Evolutionary conservation across 1,140 invertebrate species (phyloP).

Genomic region (Rhopalosiphum maidis): DNA sequence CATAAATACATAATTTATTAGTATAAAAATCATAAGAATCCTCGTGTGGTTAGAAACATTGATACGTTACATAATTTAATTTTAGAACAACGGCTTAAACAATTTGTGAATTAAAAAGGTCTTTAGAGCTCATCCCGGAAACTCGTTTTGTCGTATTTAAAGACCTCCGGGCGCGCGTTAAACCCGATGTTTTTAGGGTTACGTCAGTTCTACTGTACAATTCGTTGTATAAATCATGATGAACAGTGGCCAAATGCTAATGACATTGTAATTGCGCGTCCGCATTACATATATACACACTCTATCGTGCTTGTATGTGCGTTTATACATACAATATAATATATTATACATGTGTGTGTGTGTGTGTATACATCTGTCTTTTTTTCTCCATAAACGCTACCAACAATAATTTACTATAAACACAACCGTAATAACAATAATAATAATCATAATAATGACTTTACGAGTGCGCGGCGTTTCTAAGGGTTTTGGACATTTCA

Average conservation of each 20-base stretch:
- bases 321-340: not conserved
- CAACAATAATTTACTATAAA: constrained; percentile 49
- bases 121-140: not conserved
- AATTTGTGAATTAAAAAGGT: constrained; percentile 32
- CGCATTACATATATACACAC: not conserved
- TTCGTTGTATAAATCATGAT: constrained; percentile 40
- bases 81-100: not conserved
- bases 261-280: constrained; percentile 44
- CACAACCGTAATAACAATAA: constrained; percentile 15
- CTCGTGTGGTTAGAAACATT: not conserved
- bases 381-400: not conserved
- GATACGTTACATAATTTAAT: not conserved
- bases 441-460: constrained; percentile 24
- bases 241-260: constrained; percentile 42
- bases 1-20: not conserved
- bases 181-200: constrained; percentile 23
- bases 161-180: not conserved
- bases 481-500: constrained; percentile 51
- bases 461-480: constrained; percentile 12
- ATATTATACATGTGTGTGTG: too few species aligned
- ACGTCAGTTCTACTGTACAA: not conserved
- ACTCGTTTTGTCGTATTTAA: constrained; percentile 34
- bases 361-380: not conserved
- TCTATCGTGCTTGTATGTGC: not conserved
- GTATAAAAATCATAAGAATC: not conserved